Conservation (phyloP, 2,888 invertebrate species). For the Sipunculus nudus region DNA sequence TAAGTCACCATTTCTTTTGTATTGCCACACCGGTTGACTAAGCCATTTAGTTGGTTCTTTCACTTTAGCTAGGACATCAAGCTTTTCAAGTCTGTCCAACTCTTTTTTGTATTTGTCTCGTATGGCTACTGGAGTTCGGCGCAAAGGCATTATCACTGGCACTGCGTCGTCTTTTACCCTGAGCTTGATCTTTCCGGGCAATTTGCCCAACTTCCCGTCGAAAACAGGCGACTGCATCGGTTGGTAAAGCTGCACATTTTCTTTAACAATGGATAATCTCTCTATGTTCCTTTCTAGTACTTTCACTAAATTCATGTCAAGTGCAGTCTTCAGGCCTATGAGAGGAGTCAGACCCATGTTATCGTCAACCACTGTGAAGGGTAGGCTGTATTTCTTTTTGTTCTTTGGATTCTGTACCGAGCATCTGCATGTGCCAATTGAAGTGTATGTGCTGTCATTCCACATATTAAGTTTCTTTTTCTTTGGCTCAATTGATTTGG, state of each 20-base stretch:
- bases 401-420: constrained; percentile 13
- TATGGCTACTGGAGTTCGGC: constrained; percentile 11
- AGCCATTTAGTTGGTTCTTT: constrained; percentile 38
- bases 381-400: constrained; percentile 13
- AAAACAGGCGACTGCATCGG: constrained; percentile 12
- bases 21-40: constrained; percentile 28
- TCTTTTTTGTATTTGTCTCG: constrained; percentile 21
- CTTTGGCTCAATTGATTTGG: background rate
- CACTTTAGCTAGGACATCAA: constrained; percentile 25
- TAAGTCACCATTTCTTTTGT: constrained; percentile 30
- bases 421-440: constrained; percentile 1
- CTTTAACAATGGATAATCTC: background rate
- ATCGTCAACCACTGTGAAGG: constrained; percentile 17
- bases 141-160: constrained; percentile 17
- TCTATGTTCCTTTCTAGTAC: constrained; percentile 18
- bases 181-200: constrained; percentile 8
- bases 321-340: constrained; percentile 4
- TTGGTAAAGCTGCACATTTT: too few relatives aligned
- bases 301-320: constrained; percentile 16
- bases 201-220: background rate
- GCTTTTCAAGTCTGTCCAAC: constrained; percentile 20
- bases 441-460: background rate
- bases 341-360: constrained; percentile 19
- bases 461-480: constrained; percentile 7
- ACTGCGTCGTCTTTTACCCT: constrained; percentile 2